Evolutionary conservation across 2,888 invertebrate species (phyloP), one percentile per base, ranked within the genome.

Genomic region (Macropis europaea): DNA sequence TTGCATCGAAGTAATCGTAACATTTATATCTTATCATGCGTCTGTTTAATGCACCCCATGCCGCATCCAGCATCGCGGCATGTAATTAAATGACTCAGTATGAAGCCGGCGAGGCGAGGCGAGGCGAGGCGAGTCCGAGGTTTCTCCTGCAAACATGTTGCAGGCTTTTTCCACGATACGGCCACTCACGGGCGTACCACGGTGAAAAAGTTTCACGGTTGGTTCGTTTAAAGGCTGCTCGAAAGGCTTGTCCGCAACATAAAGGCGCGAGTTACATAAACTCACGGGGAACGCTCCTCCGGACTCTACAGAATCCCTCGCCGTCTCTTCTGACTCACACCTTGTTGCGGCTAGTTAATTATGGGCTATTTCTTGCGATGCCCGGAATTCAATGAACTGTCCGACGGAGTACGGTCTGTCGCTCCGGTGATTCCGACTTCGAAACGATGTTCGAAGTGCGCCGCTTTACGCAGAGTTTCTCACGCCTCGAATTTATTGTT

Each of bases 301-400:
- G n/a, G n/a, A n/a, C n/a, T 45, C 52, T 57, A 30, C 42, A 42
- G 73, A 74, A 62, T 67, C 48, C 63, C 38, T 47, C 45, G 47
- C 73, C 22, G 62, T 77, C 67, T 54, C 43, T 73, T 43, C 61
- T 24, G 47, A 28, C 66, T 66, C 48, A 38, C 67, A 54, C 57
- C 77, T 73, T 56, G 66, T 77, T 62, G 28, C 57, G 53, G 40
- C 53, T 71, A 47, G 77, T 74, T 77, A 76, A 76, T 77, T 76
- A 64, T 36, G 40, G 26, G 54, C 45, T 64, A 69, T 69, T 69
- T 30, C 43, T 48, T 24, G 13, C 9, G 43, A 56, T 43, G 28
- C n/a, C 13, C 40, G 42, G 48, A 47, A 66, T 54, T 26, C 42
- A 54, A 66, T 19, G 47, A 56, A 48, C 34, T 36, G 48, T 15